A percentile compares a stretch with the other conserved stretches of the same genome.
Evolutionary conservation across 2,113 vertebrate species (phyloP).

Genomic region (Pachypanchax playfairii): DNA sequence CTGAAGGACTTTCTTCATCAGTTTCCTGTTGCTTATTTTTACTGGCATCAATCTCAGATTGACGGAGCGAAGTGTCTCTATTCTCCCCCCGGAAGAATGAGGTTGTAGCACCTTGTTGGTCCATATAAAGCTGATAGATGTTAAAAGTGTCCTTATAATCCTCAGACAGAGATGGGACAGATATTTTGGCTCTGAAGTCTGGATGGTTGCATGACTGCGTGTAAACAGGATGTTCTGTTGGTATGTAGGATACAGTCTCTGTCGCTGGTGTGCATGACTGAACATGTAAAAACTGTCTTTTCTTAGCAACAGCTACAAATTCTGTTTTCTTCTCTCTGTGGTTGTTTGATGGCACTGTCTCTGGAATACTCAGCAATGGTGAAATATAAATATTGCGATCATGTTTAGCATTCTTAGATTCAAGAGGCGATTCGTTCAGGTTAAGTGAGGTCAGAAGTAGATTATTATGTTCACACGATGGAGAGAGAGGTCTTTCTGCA

Average conservation of each 20-base stretch:
- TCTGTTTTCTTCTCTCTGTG: not conserved
- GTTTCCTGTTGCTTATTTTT: not conserved
- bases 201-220: not conserved
- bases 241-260: conserved; percentile 6
- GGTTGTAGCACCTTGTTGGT: conserved; percentile 20
- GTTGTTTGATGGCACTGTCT: conserved; percentile 16
- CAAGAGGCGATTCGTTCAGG: conserved; percentile 16
- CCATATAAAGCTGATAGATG: conserved; percentile 60
- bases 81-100: conserved; percentile 30
- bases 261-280: not conserved
- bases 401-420: conserved; percentile 42
- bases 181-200: conserved; percentile 12
- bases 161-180: conserved; percentile 31
- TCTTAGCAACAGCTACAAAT: conserved; percentile 10
- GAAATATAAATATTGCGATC: conserved; percentile 10
- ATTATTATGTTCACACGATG: conserved; percentile 51
- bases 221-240: conserved; percentile 1
- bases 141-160: conserved; percentile 31
- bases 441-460: conserved; percentile 26
- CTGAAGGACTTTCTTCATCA: not conserved
- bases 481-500: conserved; percentile 79
- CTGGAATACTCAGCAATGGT: conserved; percentile 25
- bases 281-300: not conserved
- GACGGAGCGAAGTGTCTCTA: not conserved
- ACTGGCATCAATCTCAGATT: not conserved